Evolutionary conservation across 2,113 vertebrate species (phyloP).

Genomic region (Collichthys lucidus): DNA sequence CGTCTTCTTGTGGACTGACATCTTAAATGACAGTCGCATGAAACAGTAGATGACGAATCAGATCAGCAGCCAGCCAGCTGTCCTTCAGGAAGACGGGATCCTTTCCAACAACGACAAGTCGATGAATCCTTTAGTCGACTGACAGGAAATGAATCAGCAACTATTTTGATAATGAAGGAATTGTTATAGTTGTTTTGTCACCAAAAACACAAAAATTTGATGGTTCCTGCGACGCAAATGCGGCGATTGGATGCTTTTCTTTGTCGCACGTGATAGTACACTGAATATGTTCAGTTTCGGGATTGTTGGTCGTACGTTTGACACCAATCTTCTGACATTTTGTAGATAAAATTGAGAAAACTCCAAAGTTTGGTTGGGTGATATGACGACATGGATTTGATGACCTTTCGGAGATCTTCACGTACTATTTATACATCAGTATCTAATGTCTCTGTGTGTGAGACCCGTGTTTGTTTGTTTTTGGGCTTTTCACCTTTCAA

Average conservation of each 20-base stretch:
- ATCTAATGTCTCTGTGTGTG: neutral
- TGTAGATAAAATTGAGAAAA: too few species aligned
- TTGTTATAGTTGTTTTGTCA: neutral
- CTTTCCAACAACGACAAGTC: neutral
- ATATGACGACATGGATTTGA: neutral
- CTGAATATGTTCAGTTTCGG: too few species aligned
- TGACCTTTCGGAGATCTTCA: too few species aligned
- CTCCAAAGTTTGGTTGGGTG: neutral
- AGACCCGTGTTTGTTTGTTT: neutral
- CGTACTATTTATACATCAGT: too few species aligned
- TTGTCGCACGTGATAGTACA: too few species aligned
- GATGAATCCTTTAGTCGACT: too few species aligned
- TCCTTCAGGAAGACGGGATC: neutral
- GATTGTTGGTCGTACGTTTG: too few species aligned
- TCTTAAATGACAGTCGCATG: slow-evolving; percentile 21
- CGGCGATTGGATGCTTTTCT: too few species aligned
- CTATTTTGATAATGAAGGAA: neutral
- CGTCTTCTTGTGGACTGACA: slow-evolving; percentile 36
- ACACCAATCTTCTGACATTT: neutral
- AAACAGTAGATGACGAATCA: slow-evolving; percentile 29
- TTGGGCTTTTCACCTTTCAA: neutral
- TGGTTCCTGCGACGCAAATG: too few species aligned
- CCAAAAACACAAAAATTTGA: neutral
- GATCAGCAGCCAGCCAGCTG: neutral
- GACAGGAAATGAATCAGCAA: neutral